Percentiles rank a stretch among this genome's conserved stretches.
Conservation (phyloP, 2,113 vertebrate species). For the Steatornis caripensis region DNA sequence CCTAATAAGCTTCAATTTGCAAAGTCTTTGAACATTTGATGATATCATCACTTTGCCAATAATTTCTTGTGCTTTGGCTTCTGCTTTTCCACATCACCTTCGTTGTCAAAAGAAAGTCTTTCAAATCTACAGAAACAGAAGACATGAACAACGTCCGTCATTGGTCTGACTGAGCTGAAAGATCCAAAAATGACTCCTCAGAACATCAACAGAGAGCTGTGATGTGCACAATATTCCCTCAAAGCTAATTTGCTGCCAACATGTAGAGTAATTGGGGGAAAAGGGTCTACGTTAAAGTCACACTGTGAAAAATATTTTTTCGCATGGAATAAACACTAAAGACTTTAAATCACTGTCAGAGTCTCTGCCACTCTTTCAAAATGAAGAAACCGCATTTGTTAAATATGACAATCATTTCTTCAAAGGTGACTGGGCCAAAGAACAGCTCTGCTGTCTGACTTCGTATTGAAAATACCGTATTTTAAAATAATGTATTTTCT, state of each 20-base stretch:
- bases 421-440: conserved; percentile 12
- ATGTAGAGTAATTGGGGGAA: conserved; percentile 14
- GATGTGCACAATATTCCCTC: conserved; percentile 29
- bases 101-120: conserved; percentile 58
- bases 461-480: background rate
- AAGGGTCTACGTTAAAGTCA: conserved; percentile 52
- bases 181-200: conserved; percentile 39
- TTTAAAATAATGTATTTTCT: background rate
- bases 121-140: conserved; percentile 28
- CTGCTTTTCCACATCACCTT: conserved; percentile 45
- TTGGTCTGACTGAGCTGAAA: conserved; percentile 34
- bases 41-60: conserved; percentile 80
- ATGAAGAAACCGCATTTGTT: background rate
- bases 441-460: background rate
- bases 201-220: conserved; percentile 20
- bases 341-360: conserved; percentile 42
- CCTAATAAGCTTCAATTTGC: conserved; percentile 70
- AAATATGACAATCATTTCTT: conserved; percentile 20
- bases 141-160: conserved; percentile 34
- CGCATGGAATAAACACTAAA: background rate
- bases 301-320: conserved; percentile 33
- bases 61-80: conserved; percentile 57
- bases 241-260: conserved; percentile 64
- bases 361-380: background rate
- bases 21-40: conserved; percentile 77